A percentile compares a stretch with the other conserved stretches of the same genome.
Conservation (phyloP, 2,113 vertebrate genomes). For the Rhinichthys klamathensis region DNA sequence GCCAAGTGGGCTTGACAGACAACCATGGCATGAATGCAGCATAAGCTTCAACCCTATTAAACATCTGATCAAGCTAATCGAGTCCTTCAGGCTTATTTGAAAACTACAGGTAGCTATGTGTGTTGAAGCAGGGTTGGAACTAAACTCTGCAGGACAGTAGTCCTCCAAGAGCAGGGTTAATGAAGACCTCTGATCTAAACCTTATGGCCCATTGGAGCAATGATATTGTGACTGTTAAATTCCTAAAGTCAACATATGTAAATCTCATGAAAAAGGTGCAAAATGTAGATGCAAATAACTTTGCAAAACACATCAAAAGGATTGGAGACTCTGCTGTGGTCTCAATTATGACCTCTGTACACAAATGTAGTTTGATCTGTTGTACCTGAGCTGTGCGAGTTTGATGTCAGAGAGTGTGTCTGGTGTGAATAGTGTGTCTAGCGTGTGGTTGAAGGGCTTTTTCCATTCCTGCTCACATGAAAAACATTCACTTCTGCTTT, state of each 20-base stretch:
- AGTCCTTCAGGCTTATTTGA: no score
- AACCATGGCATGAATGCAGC: no score
- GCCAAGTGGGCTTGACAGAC: no score
- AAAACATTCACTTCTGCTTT: neutral
- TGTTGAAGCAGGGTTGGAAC: no score
- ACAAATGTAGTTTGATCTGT: neutral
- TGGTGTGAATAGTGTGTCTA: neutral
- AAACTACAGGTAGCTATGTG: no score
- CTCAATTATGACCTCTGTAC: neutral
- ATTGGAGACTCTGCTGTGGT: neutral
- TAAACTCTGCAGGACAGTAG: no score
- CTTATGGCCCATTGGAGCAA: neutral
- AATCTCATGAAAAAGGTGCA: neutral
- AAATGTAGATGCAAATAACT: no score
- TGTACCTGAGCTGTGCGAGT: neutral
- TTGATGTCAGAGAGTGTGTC: neutral
- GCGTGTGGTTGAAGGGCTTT: neutral
- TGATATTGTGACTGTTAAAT: neutral
- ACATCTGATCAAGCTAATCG: no score
- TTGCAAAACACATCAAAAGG: no score
- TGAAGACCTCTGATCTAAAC: neutral
- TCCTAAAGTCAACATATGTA: neutral
- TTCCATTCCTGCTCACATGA: neutral
- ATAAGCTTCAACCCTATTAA: no score
- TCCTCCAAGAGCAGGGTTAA: no score